These are phyloP conservation scores for Fulica atra DNA, from an alignment of 2,113 vertebrate genomes.

Conservation along the genomic window DNA sequence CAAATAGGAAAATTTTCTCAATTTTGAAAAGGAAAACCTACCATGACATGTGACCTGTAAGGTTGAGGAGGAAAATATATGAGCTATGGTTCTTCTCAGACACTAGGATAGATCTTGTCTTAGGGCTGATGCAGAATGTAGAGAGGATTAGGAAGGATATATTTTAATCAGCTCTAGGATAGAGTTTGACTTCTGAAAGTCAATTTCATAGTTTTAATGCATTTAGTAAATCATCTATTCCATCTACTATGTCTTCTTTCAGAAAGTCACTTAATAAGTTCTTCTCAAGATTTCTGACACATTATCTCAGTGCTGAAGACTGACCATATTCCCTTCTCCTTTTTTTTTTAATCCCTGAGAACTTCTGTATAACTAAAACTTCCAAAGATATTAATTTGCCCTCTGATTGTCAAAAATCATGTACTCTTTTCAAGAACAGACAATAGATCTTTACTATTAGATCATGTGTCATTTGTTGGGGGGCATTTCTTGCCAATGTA, in stretches of 20 bases:
- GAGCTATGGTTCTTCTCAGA: not conserved
- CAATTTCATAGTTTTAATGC: not conserved
- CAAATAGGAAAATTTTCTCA: not conserved
- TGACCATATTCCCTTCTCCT: not conserved
- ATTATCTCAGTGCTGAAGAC: not conserved
- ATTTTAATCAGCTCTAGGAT: not conserved
- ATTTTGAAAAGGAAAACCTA: not conserved
- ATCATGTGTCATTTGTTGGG: not conserved
- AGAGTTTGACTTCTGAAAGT: not conserved
- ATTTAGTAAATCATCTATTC: not conserved
- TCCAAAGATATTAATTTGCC: not conserved
- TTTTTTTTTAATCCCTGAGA: not conserved
- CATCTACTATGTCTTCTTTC: not conserved
- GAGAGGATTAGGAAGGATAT: not conserved
- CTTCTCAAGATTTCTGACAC: not conserved
- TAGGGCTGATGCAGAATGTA: not conserved
- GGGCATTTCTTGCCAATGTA: not conserved
- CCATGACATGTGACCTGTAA: not conserved
- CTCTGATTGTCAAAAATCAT: not conserved
- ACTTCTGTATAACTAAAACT: not conserved
- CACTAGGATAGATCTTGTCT: not conserved
- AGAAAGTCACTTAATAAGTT: not conserved
- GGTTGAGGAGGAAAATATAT: not conserved
- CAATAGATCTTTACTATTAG: not conserved
- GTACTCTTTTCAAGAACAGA: not conserved